These are phyloP conservation scores for Ceratina japonica DNA, from an alignment of 1,140 invertebrate species.

Conservation along the genomic window DNA sequence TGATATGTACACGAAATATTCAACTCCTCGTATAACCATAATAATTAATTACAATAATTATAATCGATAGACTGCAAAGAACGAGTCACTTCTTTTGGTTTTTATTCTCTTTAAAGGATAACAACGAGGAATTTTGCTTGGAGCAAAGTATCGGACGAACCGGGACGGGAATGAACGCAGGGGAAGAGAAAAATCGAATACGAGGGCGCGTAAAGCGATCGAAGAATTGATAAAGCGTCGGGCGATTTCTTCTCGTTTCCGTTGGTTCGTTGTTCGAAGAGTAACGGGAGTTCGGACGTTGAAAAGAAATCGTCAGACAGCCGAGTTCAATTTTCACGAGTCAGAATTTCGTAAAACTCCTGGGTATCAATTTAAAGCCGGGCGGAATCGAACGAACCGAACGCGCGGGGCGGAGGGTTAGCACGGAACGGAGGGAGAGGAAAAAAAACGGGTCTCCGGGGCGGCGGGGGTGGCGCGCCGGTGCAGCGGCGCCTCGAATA, in stretches of 20 bases:
- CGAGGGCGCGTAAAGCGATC: background rate
- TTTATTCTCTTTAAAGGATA: background rate
- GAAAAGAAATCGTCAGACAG: background rate
- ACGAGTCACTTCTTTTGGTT: no score
- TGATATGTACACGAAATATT: no score
- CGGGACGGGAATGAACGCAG: background rate
- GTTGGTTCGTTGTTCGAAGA: background rate
- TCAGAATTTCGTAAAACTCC: slow-evolving; percentile 39
- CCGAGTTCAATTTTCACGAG: slow-evolving; percentile 27
- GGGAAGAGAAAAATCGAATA: background rate
- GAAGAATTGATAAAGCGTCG: background rate
- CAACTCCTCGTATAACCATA: no score
- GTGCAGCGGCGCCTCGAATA: slow-evolving; percentile 32
- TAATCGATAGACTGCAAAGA: no score
- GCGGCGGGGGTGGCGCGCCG: no score
- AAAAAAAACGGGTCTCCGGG: background rate
- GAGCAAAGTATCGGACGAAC: background rate
- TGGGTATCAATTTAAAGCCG: slow-evolving; percentile 36
- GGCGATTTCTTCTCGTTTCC: background rate
- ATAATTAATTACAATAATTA: no score
- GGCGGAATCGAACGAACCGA: background rate
- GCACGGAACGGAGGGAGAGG: background rate
- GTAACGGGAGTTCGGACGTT: background rate
- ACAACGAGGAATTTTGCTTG: background rate
- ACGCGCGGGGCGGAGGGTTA: background rate